Conservation (phyloP, 2,113 vertebrate species). For the Ciconia boyciana region DNA sequence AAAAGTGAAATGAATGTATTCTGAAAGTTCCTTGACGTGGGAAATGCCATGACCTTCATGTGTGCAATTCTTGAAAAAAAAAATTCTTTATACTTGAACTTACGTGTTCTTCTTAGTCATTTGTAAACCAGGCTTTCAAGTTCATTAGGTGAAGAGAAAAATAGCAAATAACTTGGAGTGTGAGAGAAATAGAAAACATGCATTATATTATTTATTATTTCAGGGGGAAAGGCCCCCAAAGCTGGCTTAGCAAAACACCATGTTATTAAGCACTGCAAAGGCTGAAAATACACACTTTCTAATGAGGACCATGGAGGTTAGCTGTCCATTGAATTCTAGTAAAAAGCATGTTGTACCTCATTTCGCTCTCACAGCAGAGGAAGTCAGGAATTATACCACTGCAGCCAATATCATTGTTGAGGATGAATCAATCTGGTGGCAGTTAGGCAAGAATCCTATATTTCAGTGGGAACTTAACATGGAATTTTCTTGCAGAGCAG, state of each 20-base stretch:
- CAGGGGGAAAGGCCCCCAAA: neutral
- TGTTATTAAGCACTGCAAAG: neutral
- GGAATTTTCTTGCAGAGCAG: neutral
- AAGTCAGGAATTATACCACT: neutral
- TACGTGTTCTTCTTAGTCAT: neutral
- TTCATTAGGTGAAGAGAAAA: neutral
- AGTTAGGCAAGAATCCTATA: neutral
- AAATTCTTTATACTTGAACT: neutral
- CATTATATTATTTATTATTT: neutral
- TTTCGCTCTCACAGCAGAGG: neutral
- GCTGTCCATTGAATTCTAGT: neutral
- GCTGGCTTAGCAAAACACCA: neutral
- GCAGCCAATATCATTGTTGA: neutral
- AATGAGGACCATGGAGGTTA: neutral
- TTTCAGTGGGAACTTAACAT: neutral
- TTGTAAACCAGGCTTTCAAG: neutral
- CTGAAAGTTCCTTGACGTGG: neutral
- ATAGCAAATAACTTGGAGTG: neutral
- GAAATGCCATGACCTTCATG: neutral
- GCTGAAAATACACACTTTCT: neutral
- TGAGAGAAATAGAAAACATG: neutral
- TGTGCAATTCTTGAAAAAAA: neutral
- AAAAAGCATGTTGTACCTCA: neutral
- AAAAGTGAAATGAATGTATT: neutral
- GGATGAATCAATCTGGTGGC: neutral